Conservation (phyloP, 2,113 vertebrate species). For the Cairina moschata region DNA sequence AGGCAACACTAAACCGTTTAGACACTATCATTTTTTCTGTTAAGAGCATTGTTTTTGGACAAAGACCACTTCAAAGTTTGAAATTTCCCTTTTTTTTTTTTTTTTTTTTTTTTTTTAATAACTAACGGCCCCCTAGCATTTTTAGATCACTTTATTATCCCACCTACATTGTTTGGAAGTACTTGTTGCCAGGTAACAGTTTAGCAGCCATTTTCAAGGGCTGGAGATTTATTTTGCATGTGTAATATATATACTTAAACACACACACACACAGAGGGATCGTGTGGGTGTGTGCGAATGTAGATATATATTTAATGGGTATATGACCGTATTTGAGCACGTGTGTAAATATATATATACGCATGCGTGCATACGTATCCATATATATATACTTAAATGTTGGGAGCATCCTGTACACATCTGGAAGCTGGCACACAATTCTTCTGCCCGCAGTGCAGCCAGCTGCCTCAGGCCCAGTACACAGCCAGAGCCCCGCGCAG, state of each 20-base stretch:
- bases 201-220: constrained; percentile 82
- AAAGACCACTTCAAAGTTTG: constrained; percentile 81
- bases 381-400: constrained; percentile 23
- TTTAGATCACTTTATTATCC: constrained; percentile 70
- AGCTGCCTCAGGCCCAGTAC: neutral
- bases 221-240: constrained; percentile 49
- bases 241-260: constrained; percentile 43
- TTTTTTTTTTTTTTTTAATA: constrained; percentile 32
- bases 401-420: constrained; percentile 66
- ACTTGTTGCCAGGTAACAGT: constrained; percentile 84
- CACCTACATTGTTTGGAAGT: constrained; percentile 77
- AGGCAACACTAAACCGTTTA: constrained; percentile 82
- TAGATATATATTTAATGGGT: constrained; percentile 41
- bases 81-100: constrained; percentile 54
- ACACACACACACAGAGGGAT: neutral
- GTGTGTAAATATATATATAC: neutral
- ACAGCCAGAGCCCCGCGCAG: neutral
- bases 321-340: constrained; percentile 19
- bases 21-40: constrained; percentile 83
- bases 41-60: constrained; percentile 87
- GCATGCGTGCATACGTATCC: neutral
- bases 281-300: neutral
- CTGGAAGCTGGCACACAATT: constrained; percentile 11
- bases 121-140: constrained; percentile 64
- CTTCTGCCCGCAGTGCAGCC: constrained; percentile 28